Evolutionary conservation across 2,113 vertebrate species (phyloP).

Genomic region (Nothoprocta perdicaria): DNA sequence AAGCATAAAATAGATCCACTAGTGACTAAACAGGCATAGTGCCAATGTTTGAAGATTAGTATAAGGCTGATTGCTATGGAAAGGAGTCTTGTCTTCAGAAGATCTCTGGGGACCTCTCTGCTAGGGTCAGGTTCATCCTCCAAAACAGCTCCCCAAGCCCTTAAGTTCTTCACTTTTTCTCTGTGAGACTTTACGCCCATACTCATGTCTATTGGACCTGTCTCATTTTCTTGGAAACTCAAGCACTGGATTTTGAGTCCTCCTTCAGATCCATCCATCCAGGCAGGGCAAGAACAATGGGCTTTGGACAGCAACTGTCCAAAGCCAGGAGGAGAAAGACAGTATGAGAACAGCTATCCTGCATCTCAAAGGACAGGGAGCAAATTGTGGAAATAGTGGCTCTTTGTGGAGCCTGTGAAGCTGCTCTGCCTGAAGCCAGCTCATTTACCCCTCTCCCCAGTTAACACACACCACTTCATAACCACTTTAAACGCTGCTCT

Average conservation of each 20-base stretch:
- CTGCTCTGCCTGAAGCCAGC: background rate
- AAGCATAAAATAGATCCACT: background rate
- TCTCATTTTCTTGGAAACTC: background rate
- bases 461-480: background rate
- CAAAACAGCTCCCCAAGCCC: background rate
- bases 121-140: background rate
- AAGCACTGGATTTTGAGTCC: background rate
- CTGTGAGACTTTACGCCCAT: background rate
- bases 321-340: background rate
- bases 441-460: background rate
- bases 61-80: background rate
- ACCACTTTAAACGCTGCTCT: background rate
- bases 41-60: constrained; percentile 16
- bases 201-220: background rate
- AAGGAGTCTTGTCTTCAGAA: background rate
- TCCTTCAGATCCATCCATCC: background rate
- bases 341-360: background rate
- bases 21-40: background rate
- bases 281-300: background rate
- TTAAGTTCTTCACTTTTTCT: background rate
- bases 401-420: background rate
- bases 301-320: background rate
- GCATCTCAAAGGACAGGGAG: background rate
- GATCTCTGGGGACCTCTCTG: background rate
- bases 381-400: background rate